Conservation (phyloP, 1,140 invertebrate species). For the Penaeus chinensis region DNA sequence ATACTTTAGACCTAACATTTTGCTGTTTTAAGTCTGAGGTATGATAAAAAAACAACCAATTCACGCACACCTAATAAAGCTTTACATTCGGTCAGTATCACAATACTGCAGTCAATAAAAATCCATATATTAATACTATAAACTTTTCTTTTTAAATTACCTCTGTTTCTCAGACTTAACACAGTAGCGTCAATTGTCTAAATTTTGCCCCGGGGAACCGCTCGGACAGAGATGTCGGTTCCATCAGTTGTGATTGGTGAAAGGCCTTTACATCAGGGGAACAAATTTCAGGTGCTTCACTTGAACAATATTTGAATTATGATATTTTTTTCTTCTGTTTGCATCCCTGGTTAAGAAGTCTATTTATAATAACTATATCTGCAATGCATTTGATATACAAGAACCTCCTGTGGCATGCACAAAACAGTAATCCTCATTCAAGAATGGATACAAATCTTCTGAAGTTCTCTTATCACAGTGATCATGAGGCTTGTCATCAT, state of each 20-base stretch:
- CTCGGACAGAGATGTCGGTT: slow-evolving; percentile 32
- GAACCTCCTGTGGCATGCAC: slow-evolving; percentile 52
- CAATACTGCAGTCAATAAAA: slow-evolving; percentile 13
- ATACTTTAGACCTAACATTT: slow-evolving; percentile 52
- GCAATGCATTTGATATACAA: slow-evolving; percentile 48
- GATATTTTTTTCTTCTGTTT: slow-evolving; percentile 46
- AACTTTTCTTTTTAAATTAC: slow-evolving; percentile 47
- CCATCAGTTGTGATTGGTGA: slow-evolving; percentile 50
- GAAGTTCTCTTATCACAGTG: slow-evolving; percentile 55
- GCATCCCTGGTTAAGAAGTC: slow-evolving; percentile 41
- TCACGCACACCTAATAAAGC: not conserved
- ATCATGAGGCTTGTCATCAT: slow-evolving; percentile 49
- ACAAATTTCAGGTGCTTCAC: slow-evolving; percentile 41
- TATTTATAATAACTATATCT: slow-evolving; percentile 29
- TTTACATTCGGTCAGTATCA: not conserved
- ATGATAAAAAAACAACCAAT: not conserved
- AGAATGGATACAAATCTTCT: slow-evolving; percentile 54
- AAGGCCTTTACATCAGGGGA: slow-evolving; percentile 47
- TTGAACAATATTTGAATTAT: slow-evolving; percentile 23
- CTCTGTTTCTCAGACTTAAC: slow-evolving; percentile 47
- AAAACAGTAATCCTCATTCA: slow-evolving; percentile 45
- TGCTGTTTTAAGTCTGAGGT: slow-evolving; percentile 53
- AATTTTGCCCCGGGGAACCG: slow-evolving; percentile 37
- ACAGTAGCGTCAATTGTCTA: slow-evolving; percentile 42
- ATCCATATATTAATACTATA: slow-evolving; percentile 43